phyloP scores from a whole-genome alignment of 2,888 invertebrate genomes.

The Nephrotoma appendiculata region DNA sequence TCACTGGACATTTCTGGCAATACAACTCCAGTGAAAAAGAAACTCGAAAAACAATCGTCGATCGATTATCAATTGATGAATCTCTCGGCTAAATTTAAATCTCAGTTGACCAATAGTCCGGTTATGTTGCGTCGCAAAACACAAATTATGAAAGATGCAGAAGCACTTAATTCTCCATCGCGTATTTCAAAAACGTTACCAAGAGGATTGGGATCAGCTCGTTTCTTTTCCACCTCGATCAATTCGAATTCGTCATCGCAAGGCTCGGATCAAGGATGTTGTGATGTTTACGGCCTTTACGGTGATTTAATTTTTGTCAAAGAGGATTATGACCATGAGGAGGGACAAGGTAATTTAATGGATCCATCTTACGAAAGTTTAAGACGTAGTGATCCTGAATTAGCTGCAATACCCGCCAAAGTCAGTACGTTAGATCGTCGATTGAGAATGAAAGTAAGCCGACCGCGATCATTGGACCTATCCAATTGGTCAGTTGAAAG shows the following conservation, averaged over 20 bases:
- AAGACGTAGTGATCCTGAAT: slow-evolving; percentile 67
- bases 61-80: slow-evolving; percentile 37
- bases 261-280: slow-evolving; percentile 46
- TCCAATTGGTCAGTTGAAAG: slow-evolving; percentile 84
- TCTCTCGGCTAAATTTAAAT: slow-evolving; percentile 41
- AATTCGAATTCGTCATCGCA: slow-evolving; percentile 42
- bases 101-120: slow-evolving; percentile 47
- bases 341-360: slow-evolving; percentile 46
- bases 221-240: slow-evolving; percentile 26
- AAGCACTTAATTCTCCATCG: slow-evolving; percentile 32
- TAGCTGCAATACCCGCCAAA: slow-evolving; percentile 68
- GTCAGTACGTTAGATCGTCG: slow-evolving; percentile 70
- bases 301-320: slow-evolving; percentile 80
- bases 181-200: slow-evolving; percentile 68
- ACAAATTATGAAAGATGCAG: slow-evolving; percentile 28
- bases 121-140: slow-evolving; percentile 43
- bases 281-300: slow-evolving; percentile 81
- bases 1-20: slow-evolving; percentile 18
- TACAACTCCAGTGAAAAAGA: background rate
- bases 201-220: slow-evolving; percentile 40
- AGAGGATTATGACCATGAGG: slow-evolving; percentile 53
- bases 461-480: slow-evolving; percentile 67
- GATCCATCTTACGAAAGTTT: slow-evolving; percentile 54
- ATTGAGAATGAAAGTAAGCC: slow-evolving; percentile 64
- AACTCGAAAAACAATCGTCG: slow-evolving; percentile 44